Evolutionary conservation across 1,140 invertebrate genomes (phyloP).

Genomic region (Camponotus vicinus): DNA sequence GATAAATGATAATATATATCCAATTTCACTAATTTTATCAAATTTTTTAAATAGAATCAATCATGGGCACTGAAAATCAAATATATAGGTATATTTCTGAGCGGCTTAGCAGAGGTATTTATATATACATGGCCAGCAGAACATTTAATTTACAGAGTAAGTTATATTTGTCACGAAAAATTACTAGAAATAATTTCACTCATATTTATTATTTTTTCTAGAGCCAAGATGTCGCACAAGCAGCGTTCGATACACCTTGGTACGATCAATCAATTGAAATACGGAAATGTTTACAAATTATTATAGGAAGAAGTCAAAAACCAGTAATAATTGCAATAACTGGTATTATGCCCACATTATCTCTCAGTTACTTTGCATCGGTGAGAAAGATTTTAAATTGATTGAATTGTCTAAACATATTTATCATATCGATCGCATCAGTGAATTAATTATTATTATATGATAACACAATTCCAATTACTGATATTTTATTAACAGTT

Average conservation of each 20-base stretch:
- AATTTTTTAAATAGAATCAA: neutral
- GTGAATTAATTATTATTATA: neutral
- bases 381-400: slow-evolving; percentile 13
- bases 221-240: neutral
- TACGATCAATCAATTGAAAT: neutral
- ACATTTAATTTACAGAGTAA: slow-evolving; percentile 11
- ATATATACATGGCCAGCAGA: slow-evolving; percentile 34
- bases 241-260: neutral
- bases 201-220: neutral
- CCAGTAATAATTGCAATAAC: slow-evolving; percentile 63
- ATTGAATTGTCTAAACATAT: neutral
- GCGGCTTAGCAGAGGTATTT: slow-evolving; percentile 1
- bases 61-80: neutral
- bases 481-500: too few species aligned
- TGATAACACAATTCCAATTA: neutral
- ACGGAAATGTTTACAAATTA: neutral
- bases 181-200: slow-evolving; percentile 2
- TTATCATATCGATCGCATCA: neutral
- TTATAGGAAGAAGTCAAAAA: slow-evolving; percentile 61
- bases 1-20: too few species aligned
- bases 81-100: neutral
- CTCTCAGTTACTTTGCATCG: slow-evolving; percentile 63
- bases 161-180: neutral
- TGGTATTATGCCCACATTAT: slow-evolving; percentile 67
- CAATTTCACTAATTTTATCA: neutral